Evolutionary conservation across 2,888 invertebrate species (phyloP).

Genomic region (Acanthosepion pharaonis): DNA sequence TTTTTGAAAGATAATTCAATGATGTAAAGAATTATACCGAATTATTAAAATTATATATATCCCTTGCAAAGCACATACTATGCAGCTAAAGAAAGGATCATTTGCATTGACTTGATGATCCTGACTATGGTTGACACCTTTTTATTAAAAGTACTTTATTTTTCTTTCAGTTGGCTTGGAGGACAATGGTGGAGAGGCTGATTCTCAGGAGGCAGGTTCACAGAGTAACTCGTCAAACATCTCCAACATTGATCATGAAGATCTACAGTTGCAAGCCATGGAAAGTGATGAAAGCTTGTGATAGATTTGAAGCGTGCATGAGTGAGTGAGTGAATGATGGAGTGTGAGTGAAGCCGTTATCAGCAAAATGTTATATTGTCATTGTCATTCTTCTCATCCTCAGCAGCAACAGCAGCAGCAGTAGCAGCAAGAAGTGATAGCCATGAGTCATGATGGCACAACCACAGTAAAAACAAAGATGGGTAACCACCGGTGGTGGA

Average conservation of each 20-base stretch:
- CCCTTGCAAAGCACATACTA: too few species aligned
- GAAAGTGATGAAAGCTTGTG: conserved; percentile 76
- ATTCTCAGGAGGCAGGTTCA: conserved; percentile 49
- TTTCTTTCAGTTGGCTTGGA: conserved; percentile 48
- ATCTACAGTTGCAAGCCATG: conserved; percentile 73
- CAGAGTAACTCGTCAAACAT: conserved; percentile 47
- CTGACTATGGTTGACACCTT: not conserved
- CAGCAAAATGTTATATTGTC: not conserved
- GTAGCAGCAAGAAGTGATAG: not conserved
- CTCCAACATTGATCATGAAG: conserved; percentile 57
- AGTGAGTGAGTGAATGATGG: not conserved
- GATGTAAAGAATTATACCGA: not conserved
- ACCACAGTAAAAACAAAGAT: not conserved
- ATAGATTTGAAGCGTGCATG: conserved; percentile 51
- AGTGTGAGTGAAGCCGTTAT: not conserved
- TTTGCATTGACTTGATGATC: conserved; percentile 35
- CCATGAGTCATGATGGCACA: not conserved
- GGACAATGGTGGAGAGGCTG: conserved; percentile 52
- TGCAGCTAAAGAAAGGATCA: not conserved
- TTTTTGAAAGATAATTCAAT: too few species aligned
- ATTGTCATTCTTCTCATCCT: conserved; percentile 23
- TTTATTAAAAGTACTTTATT: not conserved
- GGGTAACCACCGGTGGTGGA: not conserved
- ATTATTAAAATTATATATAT: not conserved
- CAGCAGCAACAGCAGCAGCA: not conserved